Evolutionary conservation across 2,797 vertebrate species (phyloP), one percentile per base, ranked within the genome.

Genomic region (Gymnothorax javanicus): DNA sequence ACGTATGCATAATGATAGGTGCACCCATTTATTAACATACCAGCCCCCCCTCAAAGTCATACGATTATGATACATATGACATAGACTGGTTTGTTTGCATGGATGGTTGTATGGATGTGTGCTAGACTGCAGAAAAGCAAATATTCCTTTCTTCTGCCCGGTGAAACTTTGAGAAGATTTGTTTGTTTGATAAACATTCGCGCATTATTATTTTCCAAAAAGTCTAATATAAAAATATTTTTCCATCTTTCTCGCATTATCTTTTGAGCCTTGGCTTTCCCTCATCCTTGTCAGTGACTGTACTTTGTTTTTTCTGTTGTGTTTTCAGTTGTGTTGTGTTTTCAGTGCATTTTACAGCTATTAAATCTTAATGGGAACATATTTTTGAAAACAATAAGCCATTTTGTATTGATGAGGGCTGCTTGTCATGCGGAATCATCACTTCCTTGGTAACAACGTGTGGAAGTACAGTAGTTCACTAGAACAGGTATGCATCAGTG

Each of bases 1-100:
- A 96, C 94, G 92, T 94, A 93, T 96, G 94, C 95, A 96, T 95
- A 95, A 94, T 95, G 96, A 96, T 95, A 94, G 95, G 50, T 57
- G 20, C 95, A 94, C 94, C 93, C 94, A 95, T 96, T 95, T 95
- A 94, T 95, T 95, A 96, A 94, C 94, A 90, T 93, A 93, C 88
- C 33, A 43, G 94, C 92, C 94, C 95, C 96, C 95, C 95, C 95
- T 95, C 89, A 93, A 93, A 96, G 95, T 96, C 94, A 94, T 94
- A 90, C 95, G 95, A 95, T 95, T 96, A 94, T 95, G 91, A 95
- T 95, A 95, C 94, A 89, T 94, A 96, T 95, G 94, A 91, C 60
- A 7, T 7, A 67, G 84, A 75, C 59, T 43, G 82, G 67, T 84
- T 62, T 86, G 82, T 87, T 50, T 87, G 25, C 7, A 85, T 77